Evolutionary conservation across 2,888 invertebrate species (phyloP).

Genomic region (Hedya salicella): DNA sequence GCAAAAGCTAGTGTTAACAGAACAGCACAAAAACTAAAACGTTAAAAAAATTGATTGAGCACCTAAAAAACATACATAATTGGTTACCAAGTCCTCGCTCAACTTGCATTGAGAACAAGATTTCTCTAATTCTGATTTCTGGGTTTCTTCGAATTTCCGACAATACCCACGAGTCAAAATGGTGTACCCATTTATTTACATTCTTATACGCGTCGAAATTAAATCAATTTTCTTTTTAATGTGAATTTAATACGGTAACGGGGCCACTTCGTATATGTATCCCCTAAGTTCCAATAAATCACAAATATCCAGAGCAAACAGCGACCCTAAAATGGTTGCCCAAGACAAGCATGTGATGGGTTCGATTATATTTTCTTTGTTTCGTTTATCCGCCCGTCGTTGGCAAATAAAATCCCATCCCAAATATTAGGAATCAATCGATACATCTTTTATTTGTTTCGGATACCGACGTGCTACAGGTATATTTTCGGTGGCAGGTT

Average conservation of each 20-base stretch:
- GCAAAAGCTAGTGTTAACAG: too few species aligned
- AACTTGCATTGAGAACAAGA: too few species aligned
- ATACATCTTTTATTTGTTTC: constrained; percentile 32
- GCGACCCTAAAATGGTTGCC: constrained; percentile 18
- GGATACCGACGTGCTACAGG: not conserved
- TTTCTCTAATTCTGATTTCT: too few species aligned
- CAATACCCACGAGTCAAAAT: too few species aligned
- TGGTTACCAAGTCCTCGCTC: too few species aligned
- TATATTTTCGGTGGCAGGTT: not conserved
- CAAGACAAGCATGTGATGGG: constrained; percentile 31
- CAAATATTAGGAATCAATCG: constrained; percentile 41
- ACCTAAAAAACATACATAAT: too few species aligned
- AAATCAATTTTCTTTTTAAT: not conserved
- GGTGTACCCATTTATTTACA: too few species aligned
- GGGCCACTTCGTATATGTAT: not conserved
- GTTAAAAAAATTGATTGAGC: too few species aligned
- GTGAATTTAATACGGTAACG: not conserved
- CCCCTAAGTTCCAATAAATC: constrained; percentile 16
- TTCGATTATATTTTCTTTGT: constrained; percentile 42
- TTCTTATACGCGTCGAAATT: too few species aligned
- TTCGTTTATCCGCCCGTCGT: constrained; percentile 37
- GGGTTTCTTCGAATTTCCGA: too few species aligned
- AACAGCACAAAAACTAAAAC: too few species aligned
- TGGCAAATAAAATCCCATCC: constrained; percentile 36
- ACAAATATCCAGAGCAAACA: constrained; percentile 37